Base-by-base conservation (phyloP, 1,140 invertebrate genomes). In the Cephus cinctus region DNA sequence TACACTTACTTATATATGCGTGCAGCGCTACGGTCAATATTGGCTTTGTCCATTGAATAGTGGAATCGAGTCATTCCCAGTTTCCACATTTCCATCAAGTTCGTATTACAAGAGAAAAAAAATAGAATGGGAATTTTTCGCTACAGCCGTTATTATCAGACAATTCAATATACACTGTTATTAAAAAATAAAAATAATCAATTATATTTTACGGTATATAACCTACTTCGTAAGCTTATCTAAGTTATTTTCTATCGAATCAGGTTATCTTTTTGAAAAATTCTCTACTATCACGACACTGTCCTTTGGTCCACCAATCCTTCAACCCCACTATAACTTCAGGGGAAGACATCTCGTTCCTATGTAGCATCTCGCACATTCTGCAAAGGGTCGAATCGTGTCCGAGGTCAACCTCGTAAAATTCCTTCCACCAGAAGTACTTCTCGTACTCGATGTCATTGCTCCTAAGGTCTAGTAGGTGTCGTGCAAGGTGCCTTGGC, bases 351-450 rank as follows among this genome's bases (percentile, higher is more conserved):
- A n/a, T 52, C 8, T 5, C n/a, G 36, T 1, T 44, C 12, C 4
- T 48, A 31, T 68, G 59, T 4, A 71, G 47, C 6, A 56, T 30
- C 20, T 62, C 43, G 50, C 69, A 71, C 5, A 71, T 46, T 34
- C 52, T 50, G 51, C 69, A 71, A 19, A 52, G 50, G 2, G 57
- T 35, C 0, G 35, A 35, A 4, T 35, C 20, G 2, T 5, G 12
- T 0, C 50, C 11, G 0, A 0, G 0, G 12, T 27, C 50, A 3
- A 67, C 31, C 8, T 58, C 44, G 50, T 79, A 80, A 42, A 65
- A 47, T 8, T 58, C 58, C 18, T 79, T 77, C 80, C 81, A 82
- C 64, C 75, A 67, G 41, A 83, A 79, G 50, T 79, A 81, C 35
- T 73, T 69, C 19, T 65, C 56, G 56, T 83, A 82, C 25, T 75